Conservation (phyloP, 2,113 vertebrate genomes). For the Paralichthys olivaceus region DNA sequence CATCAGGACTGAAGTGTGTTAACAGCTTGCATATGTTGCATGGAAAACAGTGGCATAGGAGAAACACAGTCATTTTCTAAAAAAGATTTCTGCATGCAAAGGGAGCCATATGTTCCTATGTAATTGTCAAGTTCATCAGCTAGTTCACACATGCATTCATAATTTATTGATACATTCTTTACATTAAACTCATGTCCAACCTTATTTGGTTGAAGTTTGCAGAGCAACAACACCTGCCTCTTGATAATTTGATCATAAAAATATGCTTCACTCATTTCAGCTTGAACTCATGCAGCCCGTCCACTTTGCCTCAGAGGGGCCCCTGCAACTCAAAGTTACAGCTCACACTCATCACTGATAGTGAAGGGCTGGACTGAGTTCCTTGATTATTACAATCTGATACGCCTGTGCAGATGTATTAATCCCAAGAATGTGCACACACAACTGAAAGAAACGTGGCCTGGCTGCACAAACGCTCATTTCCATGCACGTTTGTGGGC, state of each 20-base stretch:
- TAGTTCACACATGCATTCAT: too few species aligned
- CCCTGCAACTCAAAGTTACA: conserved; percentile 41
- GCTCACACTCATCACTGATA: conserved; percentile 1
- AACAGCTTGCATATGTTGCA: too few species aligned
- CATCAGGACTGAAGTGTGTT: too few species aligned
- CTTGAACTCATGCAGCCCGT: conserved; percentile 28
- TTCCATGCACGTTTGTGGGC: background rate
- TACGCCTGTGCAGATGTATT: conserved; percentile 22
- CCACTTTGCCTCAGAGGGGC: conserved; percentile 37
- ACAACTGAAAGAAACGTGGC: conserved; percentile 18
- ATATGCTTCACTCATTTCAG: conserved; percentile 8
- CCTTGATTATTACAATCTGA: conserved; percentile 47
- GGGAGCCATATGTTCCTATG: too few species aligned
- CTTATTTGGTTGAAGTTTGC: background rate
- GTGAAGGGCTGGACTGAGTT: conserved; percentile 6
- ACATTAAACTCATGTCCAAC: background rate
- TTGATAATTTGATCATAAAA: conserved; percentile 26
- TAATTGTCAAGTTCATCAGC: too few species aligned
- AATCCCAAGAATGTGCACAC: conserved; percentile 20
- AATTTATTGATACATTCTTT: too few species aligned
- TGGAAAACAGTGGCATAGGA: too few species aligned
- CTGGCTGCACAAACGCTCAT: background rate
- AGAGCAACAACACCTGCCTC: background rate
- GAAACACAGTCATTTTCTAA: too few species aligned
- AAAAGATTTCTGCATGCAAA: too few species aligned